Conservation (phyloP, 2,888 invertebrate genomes). For the Tetropium fuscum region DNA sequence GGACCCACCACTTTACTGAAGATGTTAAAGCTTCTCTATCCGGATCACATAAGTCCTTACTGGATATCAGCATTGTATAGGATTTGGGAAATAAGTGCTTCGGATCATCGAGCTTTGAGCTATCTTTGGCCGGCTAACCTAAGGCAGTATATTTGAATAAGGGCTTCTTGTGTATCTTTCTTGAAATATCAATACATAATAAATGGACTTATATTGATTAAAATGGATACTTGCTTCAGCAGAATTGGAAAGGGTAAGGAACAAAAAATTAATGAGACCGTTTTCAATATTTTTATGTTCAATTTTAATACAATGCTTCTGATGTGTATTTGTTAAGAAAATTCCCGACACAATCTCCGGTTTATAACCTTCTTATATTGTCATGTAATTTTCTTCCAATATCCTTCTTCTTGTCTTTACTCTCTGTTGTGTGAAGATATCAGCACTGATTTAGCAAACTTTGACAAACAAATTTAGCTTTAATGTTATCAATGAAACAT, state of each 20-base stretch:
- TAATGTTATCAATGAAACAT: no score
- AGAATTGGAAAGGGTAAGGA: constrained; percentile 4
- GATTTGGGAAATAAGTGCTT: constrained; percentile 33
- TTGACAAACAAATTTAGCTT: no score
- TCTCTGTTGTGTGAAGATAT: no score
- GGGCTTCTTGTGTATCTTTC: constrained; percentile 41
- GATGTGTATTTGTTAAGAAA: no score
- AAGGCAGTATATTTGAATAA: constrained; percentile 33
- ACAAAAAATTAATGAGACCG: no score
- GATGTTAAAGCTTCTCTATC: constrained; percentile 33
- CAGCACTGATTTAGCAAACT: no score
- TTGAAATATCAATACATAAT: constrained; percentile 51
- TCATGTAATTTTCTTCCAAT: no score
- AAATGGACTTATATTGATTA: constrained; percentile 29
- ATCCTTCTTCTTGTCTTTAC: no score
- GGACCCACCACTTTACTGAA: no score
- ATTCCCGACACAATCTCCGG: no score
- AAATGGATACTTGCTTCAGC: neutral
- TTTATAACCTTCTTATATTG: no score
- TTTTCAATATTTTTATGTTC: no score
- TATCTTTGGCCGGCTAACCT: constrained; percentile 38
- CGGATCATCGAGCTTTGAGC: constrained; percentile 34
- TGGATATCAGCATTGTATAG: constrained; percentile 43
- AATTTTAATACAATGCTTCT: neutral
- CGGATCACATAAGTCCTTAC: constrained; percentile 40